Evolutionary conservation across 1,140 invertebrate species (phyloP).

Genomic region (Camponotus floridanus): DNA sequence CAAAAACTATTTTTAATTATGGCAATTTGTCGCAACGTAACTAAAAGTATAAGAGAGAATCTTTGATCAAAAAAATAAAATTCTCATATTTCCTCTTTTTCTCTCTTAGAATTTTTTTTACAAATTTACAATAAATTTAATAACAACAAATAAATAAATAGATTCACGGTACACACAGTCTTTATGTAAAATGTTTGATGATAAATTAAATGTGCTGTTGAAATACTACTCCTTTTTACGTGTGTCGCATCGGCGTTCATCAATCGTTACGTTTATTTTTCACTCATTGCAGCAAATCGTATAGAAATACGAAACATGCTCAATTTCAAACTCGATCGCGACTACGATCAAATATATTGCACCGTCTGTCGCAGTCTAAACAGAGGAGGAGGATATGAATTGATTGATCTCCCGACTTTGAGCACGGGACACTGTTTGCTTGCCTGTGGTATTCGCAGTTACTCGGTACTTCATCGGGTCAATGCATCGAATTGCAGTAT

Average conservation of each 20-base stretch:
- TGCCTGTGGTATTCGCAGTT: constrained; percentile 63
- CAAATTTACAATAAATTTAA: background rate
- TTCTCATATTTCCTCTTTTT: background rate
- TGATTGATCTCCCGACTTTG: constrained; percentile 74
- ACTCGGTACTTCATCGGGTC: constrained; percentile 63
- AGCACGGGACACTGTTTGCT: constrained; percentile 69
- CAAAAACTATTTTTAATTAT: constrained; percentile 33
- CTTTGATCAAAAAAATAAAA: background rate
- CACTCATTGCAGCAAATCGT: background rate
- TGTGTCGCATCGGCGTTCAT: background rate
- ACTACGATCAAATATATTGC: constrained; percentile 57
- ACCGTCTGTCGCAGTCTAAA: constrained; percentile 43
- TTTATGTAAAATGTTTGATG: background rate
- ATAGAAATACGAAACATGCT: background rate
- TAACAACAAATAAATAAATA: constrained; percentile 2
- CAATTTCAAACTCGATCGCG: constrained; percentile 53
- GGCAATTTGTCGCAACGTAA: constrained; percentile 1
- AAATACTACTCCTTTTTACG: background rate
- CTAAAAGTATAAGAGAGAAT: background rate
- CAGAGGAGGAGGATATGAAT: constrained; percentile 43
- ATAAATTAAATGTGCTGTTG: background rate
- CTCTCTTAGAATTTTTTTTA: background rate
- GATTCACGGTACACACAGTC: background rate
- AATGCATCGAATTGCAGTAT: constrained; percentile 73
- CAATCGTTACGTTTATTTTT: constrained; percentile 33